Evolutionary conservation across 2,113 vertebrate species (phyloP).

Genomic region (Atlantisia rogersi): DNA sequence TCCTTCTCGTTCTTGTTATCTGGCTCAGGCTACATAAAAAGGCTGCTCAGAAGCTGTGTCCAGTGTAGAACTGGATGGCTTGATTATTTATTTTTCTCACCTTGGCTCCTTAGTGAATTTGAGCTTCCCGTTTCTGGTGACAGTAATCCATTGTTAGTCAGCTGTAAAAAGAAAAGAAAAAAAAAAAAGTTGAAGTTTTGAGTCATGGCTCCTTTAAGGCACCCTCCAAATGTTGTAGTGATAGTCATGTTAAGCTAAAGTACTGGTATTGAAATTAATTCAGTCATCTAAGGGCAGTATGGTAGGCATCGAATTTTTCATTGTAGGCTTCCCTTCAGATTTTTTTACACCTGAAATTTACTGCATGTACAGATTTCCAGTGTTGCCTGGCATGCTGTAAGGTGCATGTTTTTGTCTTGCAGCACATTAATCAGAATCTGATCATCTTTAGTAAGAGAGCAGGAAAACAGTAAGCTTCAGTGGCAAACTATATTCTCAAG

Average conservation of each 20-base stretch:
- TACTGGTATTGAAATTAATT: background rate
- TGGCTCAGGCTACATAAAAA: background rate
- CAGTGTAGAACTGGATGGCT: background rate
- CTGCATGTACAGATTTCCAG: background rate
- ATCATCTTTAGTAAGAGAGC: background rate
- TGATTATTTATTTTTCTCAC: background rate
- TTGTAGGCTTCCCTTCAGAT: background rate
- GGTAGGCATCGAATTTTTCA: background rate
- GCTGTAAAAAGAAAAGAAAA: background rate
- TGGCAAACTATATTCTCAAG: background rate
- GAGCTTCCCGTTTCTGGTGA: background rate
- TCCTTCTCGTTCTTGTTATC: background rate
- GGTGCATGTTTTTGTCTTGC: background rate
- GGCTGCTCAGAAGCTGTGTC: background rate
- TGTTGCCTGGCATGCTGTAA: background rate
- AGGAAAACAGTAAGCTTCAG: background rate
- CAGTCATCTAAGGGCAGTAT: background rate
- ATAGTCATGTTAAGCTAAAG: background rate
- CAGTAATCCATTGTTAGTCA: background rate
- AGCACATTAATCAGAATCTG: background rate
- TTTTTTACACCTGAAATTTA: background rate
- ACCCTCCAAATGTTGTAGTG: background rate
- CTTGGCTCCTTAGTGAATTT: background rate
- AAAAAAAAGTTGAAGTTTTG: background rate
- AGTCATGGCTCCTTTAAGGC: background rate